Evolutionary conservation across 1,140 invertebrate genomes (phyloP), one percentile per base, ranked within the genome.

Genomic region (Drosophila athabasca): DNA sequence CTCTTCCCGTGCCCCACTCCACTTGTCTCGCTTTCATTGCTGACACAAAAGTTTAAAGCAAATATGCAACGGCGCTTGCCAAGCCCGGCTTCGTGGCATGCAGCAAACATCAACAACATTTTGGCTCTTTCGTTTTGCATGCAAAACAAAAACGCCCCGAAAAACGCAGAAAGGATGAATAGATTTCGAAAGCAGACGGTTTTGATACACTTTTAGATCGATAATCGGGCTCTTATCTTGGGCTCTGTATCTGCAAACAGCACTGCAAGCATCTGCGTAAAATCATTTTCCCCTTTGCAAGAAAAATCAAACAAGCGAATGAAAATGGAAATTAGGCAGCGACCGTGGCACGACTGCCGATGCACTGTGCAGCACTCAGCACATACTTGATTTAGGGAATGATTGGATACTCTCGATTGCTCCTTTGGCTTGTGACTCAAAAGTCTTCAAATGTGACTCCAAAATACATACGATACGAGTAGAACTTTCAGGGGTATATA

Each of bases 1-100:
- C 26, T 51, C 64, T 62, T 44, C 53, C 48, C 39, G 53, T 62
- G 50, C 58, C 48, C 46, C 58, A 17, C 49, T 35, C 3, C 13
- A 13, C 39, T 24, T 29, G 44, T 26, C 45, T 70, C 65, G 17
- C 52, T 43, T 69, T 69, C 67, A 43, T 26, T 71, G 66, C 65
- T 85, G 82, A 76, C 74, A 76, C 74, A 87, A 87, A 85, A 87
- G 82, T 87, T 87, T 78, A 79, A 78, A 62, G 79, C 79, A 87
- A 87, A 85, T 87, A 85, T 85, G 82, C 81, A 81, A 64, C 67
- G 35, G 69, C 62, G 73, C 69, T 76, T 48, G 66, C 66, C 65
- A 69, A 84, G 62, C 79, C 71, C 45, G 53, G 67, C 67, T 69
- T 77, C 64, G 78, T 87, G 82, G 82, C 75, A 82, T 75, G 82